phyloP scores from a whole-genome alignment of 2,888 invertebrate genomes.

The Campoplex nolae region DNA sequence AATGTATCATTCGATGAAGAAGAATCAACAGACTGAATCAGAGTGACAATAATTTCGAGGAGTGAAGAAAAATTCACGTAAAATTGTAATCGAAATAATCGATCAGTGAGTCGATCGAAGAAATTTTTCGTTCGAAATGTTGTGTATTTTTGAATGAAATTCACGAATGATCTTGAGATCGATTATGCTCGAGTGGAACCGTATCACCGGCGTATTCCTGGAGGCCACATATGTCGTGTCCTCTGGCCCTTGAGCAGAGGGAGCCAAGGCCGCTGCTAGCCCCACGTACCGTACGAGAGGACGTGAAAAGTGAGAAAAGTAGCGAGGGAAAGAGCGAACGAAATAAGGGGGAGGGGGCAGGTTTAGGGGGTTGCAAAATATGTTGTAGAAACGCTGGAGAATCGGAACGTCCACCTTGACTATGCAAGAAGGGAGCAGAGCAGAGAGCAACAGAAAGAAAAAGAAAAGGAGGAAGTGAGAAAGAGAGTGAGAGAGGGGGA shows the following conservation, averaged over 20 bases:
- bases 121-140: neutral
- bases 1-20: neutral
- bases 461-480: neutral
- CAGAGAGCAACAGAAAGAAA: neutral
- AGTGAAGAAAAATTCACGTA: no score
- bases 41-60: no score
- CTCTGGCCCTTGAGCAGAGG: slow-evolving; percentile 24
- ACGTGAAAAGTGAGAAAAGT: slow-evolving; percentile 48
- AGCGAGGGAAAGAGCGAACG: slow-evolving; percentile 50
- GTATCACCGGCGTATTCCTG: neutral
- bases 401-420: slow-evolving; percentile 1
- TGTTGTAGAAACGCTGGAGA: slow-evolving; percentile 9
- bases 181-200: slow-evolving; percentile 10
- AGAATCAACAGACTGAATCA: no score
- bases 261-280: slow-evolving; percentile 50
- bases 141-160: neutral
- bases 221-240: neutral
- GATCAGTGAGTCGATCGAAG: neutral
- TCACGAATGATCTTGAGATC: neutral
- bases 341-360: neutral
- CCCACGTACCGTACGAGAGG: slow-evolving; percentile 45
- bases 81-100: neutral
- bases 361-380: slow-evolving; percentile 12
- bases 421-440: neutral
- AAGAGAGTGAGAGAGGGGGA: neutral